These are phyloP conservation scores for Carassius carassius DNA, from an alignment of 2,113 vertebrate genomes.

Conservation along the genomic window DNA sequence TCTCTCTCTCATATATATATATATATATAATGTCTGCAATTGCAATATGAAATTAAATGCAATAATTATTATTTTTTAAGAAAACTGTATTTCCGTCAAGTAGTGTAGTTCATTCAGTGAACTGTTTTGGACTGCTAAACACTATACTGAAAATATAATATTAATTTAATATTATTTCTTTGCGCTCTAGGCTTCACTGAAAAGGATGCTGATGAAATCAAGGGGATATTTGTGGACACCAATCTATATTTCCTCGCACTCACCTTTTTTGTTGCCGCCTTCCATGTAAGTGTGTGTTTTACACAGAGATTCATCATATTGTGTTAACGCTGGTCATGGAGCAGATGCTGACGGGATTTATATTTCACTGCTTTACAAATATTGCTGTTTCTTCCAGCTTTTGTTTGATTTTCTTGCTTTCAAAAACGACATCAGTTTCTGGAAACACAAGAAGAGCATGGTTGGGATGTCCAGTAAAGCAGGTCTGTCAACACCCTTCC, in stretches of 20 bases:
- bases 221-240: conserved; percentile 98
- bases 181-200: conserved; percentile 89
- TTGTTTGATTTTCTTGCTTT: conserved; percentile 98
- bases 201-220: conserved; percentile 97
- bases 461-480: conserved; percentile 98
- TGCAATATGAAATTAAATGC: too few relatives aligned
- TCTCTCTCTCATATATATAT: too few relatives aligned
- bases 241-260: conserved; percentile 95
- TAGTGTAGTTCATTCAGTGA: too few relatives aligned
- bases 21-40: too few relatives aligned
- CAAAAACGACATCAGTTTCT: conserved; percentile 99
- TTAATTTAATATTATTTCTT: conserved; percentile 1
- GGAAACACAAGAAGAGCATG: conserved; percentile 98
- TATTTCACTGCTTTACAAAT: not conserved
- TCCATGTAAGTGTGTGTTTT: conserved; percentile 83
- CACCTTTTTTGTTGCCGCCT: conserved; percentile 96
- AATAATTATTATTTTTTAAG: too few relatives aligned
- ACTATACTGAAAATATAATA: too few relatives aligned
- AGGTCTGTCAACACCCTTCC: conserved; percentile 71
- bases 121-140: not conserved
- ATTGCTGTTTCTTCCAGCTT: conserved; percentile 76
- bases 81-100: too few relatives aligned
- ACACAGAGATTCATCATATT: not conserved
- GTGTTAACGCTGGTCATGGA: not conserved
- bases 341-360: not conserved